phyloP scores from a whole-genome alignment of 2,888 invertebrate species.

The Drosophila neonasuta region DNA sequence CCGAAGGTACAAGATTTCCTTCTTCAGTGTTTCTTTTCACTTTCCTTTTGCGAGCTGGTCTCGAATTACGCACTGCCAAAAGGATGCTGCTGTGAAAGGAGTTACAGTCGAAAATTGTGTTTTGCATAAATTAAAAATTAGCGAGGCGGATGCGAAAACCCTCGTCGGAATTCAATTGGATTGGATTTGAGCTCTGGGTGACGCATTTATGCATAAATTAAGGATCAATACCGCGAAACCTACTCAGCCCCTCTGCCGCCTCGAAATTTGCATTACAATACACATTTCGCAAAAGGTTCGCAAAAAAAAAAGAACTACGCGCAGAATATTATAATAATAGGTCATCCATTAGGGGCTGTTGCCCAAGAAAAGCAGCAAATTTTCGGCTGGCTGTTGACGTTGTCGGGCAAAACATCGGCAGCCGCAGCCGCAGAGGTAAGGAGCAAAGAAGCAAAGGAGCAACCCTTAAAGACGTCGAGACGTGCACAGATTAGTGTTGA shows the following conservation, averaged over 20 bases:
- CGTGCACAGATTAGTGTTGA: conserved; percentile 58
- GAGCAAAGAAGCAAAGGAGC: conserved; percentile 35
- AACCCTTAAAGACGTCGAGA: conserved; percentile 58
- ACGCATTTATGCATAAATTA: conserved; percentile 82
- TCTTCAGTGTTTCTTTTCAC: conserved; percentile 37
- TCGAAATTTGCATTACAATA: conserved; percentile 69
- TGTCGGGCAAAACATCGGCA: conserved; percentile 62
- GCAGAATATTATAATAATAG: conserved; percentile 58
- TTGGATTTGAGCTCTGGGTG: conserved; percentile 53
- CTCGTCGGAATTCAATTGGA: conserved; percentile 29
- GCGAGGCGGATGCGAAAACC: conserved; percentile 50
- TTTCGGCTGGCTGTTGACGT: conserved; percentile 67
- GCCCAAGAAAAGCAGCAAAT: conserved; percentile 34
- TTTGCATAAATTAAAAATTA: conserved; percentile 77
- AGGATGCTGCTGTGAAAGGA: conserved; percentile 31
- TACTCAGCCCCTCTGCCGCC: conserved; percentile 47
- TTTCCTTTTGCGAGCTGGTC: conserved; percentile 36
- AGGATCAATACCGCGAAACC: conserved; percentile 79
- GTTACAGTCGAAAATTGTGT: conserved; percentile 55
- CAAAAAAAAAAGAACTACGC: conserved; percentile 64
- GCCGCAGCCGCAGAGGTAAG: conserved; percentile 25
- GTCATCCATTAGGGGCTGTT: conserved; percentile 70
- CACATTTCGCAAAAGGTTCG: conserved; percentile 53
- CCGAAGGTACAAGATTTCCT: conserved; percentile 49
- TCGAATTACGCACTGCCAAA: conserved; percentile 69